A percentile compares a stretch with the other conserved stretches of the same genome.
Conservation (phyloP, 2,797 vertebrate species). For the Sardinella longiceps region DNA sequence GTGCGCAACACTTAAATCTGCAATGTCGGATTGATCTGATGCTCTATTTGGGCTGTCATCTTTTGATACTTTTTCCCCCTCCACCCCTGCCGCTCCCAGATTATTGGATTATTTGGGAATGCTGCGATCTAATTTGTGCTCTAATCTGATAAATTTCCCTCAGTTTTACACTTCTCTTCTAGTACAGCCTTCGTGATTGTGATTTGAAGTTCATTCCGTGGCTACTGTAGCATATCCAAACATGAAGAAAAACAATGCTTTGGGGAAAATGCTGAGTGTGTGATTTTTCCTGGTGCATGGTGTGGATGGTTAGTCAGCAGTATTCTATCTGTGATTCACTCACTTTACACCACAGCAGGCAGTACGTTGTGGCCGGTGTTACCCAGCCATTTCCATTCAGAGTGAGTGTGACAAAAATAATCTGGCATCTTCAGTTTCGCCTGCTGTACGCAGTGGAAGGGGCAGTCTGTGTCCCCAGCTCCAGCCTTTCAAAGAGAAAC, state of each 20-base stretch:
- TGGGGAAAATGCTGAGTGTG: neutral
- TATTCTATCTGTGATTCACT: neutral
- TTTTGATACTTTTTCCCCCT: neutral
- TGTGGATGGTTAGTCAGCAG: neutral
- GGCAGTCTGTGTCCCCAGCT: constrained; percentile 29
- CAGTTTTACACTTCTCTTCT: neutral
- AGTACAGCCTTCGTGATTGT: neutral
- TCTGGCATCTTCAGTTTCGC: constrained; percentile 23
- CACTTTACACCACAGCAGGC: neutral
- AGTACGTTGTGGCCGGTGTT: neutral
- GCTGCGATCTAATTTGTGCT: neutral
- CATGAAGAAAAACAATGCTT: neutral
- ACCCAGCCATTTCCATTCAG: constrained; percentile 18
- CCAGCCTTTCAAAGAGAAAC: constrained; percentile 40
- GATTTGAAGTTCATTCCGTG: neutral
- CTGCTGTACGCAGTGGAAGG: constrained; percentile 15
- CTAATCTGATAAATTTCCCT: neutral
- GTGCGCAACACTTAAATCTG: too few species aligned
- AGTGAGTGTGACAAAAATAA: constrained; percentile 19
- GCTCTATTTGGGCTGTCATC: neutral
- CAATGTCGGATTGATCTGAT: too few species aligned
- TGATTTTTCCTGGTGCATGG: neutral
- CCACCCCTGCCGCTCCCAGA: neutral
- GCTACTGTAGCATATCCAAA: neutral
- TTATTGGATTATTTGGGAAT: neutral